These are phyloP conservation scores for Champsocephalus esox DNA, from an alignment of 2,797 vertebrate genomes.

Conservation along the genomic window DNA sequence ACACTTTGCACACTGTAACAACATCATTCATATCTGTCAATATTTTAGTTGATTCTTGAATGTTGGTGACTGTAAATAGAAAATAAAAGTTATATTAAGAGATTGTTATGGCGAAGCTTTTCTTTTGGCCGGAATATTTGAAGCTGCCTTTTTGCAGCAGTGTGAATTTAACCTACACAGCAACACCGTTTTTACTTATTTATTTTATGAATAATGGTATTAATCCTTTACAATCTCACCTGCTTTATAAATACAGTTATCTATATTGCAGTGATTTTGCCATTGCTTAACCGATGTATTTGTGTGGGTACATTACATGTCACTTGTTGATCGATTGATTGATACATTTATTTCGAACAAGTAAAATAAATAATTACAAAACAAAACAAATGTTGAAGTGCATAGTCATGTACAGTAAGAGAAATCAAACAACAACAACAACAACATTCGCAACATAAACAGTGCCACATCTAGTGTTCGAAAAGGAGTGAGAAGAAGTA, in stretches of 20 bases:
- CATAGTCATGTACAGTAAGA: too few relatives aligned
- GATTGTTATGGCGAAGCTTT: not conserved
- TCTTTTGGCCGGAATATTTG: not conserved
- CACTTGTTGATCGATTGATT: too few relatives aligned
- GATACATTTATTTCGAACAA: too few relatives aligned
- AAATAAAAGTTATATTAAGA: not conserved
- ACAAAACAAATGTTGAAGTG: too few relatives aligned
- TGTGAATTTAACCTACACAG: not conserved
- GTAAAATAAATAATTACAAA: too few relatives aligned
- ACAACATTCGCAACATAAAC: too few relatives aligned
- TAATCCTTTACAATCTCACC: not conserved
- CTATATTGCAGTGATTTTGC: too few relatives aligned
- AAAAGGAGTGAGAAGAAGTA: too few relatives aligned
- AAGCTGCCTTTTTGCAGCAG: not conserved
- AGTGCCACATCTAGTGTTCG: too few relatives aligned
- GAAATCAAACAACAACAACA: too few relatives aligned
- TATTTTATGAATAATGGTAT: not conserved
- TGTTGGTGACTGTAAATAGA: constrained; percentile 16
- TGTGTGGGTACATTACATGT: too few relatives aligned
- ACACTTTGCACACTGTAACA: constrained; percentile 60
- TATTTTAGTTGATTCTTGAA: not conserved
- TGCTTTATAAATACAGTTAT: not conserved
- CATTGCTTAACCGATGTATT: not conserved
- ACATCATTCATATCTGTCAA: not conserved
- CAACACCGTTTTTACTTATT: constrained; percentile 8